Base-by-base conservation (phyloP, 2,113 vertebrate genomes). In the Callionymus lyra region DNA sequence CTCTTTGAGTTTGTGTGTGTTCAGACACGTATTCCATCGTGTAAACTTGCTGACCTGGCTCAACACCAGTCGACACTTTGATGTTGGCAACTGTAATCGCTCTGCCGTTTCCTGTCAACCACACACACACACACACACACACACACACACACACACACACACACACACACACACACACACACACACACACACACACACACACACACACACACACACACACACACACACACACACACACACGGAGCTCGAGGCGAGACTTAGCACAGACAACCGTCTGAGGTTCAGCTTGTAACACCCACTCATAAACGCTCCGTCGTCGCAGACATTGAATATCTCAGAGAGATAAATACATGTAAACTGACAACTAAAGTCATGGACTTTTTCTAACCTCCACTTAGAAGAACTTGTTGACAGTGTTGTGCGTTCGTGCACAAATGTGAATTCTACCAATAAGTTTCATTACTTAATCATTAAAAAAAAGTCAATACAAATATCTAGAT, bases 1-100 rank as follows among this genome's bases (percentile, higher is more conserved):
- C 34, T 40, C 41, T 47, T 41, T 16, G 27, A 31, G 21, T 59
- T 50, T 59, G 41, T 57, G 60, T 65, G 63, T 50, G 47, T 61
- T 43, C 42, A 51, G 57, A 72, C 72, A 74, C 47, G 72, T 62
- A 72, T 74, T 74, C 69, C 58, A 59, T 46, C 50, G 66, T 77
- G 79, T 77, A 75, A 72, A 77, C 76, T 77, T 68, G 76, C 71
- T 76, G 76, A 79, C 65, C 72, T 74, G 65, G 76, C 69, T 70
- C 55, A 58, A 61, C 65, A 80, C 57, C 71, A 74, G 65, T n/a
- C 67, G 65, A 74, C 63, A 68, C 76, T 81, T 77, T 79, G 79
- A 79, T 74, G 74, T 79, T 76, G 72, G 77, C 67, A 68, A 59
- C 66, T 53, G 60, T 72, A 73, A 75, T 79, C 70, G 64, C 47